Base-by-base conservation (phyloP, 2,113 vertebrate species). In the Protobothrops mucrosquamatus region DNA sequence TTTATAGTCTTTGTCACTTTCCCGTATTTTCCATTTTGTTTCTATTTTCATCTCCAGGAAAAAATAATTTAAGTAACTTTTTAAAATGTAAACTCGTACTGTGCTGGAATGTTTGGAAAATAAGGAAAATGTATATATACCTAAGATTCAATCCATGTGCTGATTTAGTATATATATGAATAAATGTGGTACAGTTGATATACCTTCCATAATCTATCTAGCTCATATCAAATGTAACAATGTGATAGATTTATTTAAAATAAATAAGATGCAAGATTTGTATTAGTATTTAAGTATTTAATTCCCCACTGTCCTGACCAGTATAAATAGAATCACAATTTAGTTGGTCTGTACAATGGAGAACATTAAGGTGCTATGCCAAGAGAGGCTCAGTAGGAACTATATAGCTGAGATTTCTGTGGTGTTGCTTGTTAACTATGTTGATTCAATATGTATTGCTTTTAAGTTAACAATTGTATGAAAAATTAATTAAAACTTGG, bases 271-370 rank as follows among this genome's bases (percentile, higher is more conserved):
- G 43, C 11, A 57, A n/a, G 18, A 14, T 81, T 34, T 85, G 24
- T 61, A 61, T 61, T 90, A 48, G 14, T 57, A 61, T 52, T 92
- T 15, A 87, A 93, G 23, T 52, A 39, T 26, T 85, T 85, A 46
- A 46, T 87, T 34, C 54, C 15, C 56, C 18, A 48, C 10, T 91
- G 5, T 11, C 6, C 23, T n/a, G 48, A 69, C 46, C 94, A 89
- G 26, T 18, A 1, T 90, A 46, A 88, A 51, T 87, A 91, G 94
- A 88, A 69, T 93, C 29, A 23, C 52, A 24, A 85, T 94, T 86
- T 89, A 92, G 90, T 94, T 92, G 93, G 59, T 93, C 20, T 95
- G 93, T 91, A 92, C 88, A 95, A 95, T 90, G 90, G 91, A 59
- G 43, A 39, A 88, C 24, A 56, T 74, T 34, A 92, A 92, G 3